phyloP scores from a whole-genome alignment of 2,797 vertebrate genomes.

The Pseudochaenichthys georgianus region DNA sequence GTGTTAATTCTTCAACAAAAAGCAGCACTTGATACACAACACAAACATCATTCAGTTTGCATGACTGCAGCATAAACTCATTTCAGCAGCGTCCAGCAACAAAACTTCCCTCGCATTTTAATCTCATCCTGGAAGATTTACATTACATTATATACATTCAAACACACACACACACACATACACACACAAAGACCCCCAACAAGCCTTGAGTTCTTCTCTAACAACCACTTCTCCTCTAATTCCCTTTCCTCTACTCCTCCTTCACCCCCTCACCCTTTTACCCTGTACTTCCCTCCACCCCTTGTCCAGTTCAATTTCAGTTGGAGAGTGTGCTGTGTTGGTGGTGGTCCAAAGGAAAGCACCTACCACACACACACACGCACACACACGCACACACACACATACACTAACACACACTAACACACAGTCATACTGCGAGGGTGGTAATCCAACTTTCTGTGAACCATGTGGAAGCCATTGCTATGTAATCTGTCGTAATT shows the following conservation, averaged over 20 bases:
- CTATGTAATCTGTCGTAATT: constrained; percentile 79
- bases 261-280: constrained; percentile 48
- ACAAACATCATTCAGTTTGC: constrained; percentile 7
- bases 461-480: constrained; percentile 82
- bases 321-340: constrained; percentile 39
- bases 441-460: constrained; percentile 75
- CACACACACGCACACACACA: too few relatives aligned
- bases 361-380: constrained; percentile 47
- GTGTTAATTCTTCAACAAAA: constrained; percentile 14
- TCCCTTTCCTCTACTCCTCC: constrained; percentile 27
- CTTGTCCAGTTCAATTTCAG: constrained; percentile 61
- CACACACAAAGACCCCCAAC: constrained; percentile 9
- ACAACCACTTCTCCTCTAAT: constrained; percentile 17
- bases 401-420: constrained; percentile 11
- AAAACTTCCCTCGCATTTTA: constrained; percentile 31
- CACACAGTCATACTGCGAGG: constrained; percentile 43
- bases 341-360: constrained; percentile 65
- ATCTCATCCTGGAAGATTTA: constrained; percentile 13
- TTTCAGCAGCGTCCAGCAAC: constrained; percentile 10
- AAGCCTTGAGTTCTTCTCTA: constrained; percentile 10
- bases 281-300: constrained; percentile 34
- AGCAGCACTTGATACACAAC: constrained; percentile 10
- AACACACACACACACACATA: background rate
- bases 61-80: constrained; percentile 17
- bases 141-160: background rate